Percentiles rank a stretch among this genome's conserved stretches.
Conservation (phyloP, 1,140 invertebrate genomes). For the Plutomurus gul region DNA sequence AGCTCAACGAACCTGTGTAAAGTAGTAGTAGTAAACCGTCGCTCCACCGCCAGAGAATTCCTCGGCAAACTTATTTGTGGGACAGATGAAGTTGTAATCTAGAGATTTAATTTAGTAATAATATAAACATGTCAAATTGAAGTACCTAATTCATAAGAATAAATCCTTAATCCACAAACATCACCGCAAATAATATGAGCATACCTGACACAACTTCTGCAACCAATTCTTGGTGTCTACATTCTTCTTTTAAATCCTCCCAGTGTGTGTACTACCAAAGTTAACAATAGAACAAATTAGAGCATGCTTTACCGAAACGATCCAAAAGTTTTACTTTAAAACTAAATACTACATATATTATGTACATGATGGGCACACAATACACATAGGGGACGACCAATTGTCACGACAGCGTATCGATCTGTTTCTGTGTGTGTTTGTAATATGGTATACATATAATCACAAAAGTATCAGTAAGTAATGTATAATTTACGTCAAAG, state of each 20-base stretch:
- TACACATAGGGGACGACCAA: neutral
- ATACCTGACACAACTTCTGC: constrained; percentile 84
- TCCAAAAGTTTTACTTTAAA: neutral
- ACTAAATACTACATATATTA: neutral
- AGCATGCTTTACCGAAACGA: neutral
- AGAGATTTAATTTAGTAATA: no score
- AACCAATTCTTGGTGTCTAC: constrained; percentile 80
- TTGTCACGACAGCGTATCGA: neutral
- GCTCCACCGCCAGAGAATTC: constrained; percentile 77
- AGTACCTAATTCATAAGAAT: no score
- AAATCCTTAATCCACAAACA: no score
- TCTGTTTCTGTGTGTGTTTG: no score
- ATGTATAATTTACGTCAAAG: no score
- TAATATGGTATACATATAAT: no score
- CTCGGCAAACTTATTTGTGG: constrained; percentile 86
- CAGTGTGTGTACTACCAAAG: constrained; percentile 89
- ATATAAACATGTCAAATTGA: no score
- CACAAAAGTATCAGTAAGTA: no score
- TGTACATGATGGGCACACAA: neutral
- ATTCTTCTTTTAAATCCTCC: constrained; percentile 79
- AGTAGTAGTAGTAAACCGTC: constrained; percentile 85
- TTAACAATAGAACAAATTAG: neutral
- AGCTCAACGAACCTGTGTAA: constrained; percentile 75
- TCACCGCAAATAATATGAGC: no score
- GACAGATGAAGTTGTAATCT: constrained; percentile 94